These are phyloP conservation scores for Amblyjoppa proteus DNA, from an alignment of 2,888 invertebrate species.

Conservation along the genomic window DNA sequence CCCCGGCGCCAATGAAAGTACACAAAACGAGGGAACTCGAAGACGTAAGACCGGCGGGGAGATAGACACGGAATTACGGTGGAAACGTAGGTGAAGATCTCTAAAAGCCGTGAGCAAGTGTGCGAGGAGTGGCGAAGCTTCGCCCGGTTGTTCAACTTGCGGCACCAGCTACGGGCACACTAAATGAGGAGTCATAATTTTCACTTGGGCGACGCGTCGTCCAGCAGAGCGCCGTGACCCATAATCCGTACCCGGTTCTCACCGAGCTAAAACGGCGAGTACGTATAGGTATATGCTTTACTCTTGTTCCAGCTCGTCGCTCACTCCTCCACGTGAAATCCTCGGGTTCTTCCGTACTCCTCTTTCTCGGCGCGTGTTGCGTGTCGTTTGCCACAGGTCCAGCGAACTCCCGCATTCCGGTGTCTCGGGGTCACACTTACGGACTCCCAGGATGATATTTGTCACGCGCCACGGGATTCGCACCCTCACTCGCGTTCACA, in stretches of 20 bases:
- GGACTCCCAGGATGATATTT: slow-evolving; percentile 17
- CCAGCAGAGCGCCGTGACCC: slow-evolving; percentile 71
- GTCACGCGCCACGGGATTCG: slow-evolving; percentile 6
- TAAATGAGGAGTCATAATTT: slow-evolving; percentile 83
- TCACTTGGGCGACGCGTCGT: slow-evolving; percentile 77
- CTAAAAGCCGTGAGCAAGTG: slow-evolving; percentile 57
- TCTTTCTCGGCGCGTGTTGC: neutral
- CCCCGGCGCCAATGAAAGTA: slow-evolving; percentile 61
- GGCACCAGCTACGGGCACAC: slow-evolving; percentile 65
- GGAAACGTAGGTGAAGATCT: slow-evolving; percentile 48
- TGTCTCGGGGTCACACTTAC: slow-evolving; percentile 1
- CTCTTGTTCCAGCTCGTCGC: slow-evolving; percentile 9
- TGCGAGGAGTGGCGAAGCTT: slow-evolving; percentile 29
- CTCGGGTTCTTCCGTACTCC: slow-evolving; percentile 2
- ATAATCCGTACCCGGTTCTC: slow-evolving; percentile 72
- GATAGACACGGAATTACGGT: slow-evolving; percentile 37
- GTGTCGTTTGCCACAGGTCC: slow-evolving; percentile 10
- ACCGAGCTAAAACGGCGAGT: neutral
- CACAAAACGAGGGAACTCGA: slow-evolving; percentile 37
- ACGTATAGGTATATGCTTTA: slow-evolving; percentile 2
- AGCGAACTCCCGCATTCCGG: slow-evolving; percentile 7
- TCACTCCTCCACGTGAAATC: slow-evolving; percentile 21
- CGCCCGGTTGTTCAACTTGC: slow-evolving; percentile 44
- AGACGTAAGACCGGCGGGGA: slow-evolving; percentile 24
- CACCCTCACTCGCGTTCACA: neutral